Base-by-base conservation (phyloP, 2,888 invertebrate species). In the Leuctra nigra region DNA sequence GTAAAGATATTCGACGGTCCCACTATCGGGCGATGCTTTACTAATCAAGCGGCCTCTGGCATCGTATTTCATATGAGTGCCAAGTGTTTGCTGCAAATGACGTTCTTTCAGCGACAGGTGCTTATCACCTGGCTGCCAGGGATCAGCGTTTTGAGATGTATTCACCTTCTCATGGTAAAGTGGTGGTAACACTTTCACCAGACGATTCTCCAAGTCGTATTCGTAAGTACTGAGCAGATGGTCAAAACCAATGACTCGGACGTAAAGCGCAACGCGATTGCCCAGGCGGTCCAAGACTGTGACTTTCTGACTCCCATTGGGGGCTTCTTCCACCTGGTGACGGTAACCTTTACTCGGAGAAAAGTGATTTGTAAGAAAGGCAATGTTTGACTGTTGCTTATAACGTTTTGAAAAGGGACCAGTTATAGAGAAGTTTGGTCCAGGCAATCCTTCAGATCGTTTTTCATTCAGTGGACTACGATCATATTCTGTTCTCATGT, bases 171-270 rank as follows among this genome's bases (percentile, higher is more conserved):
- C 55, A 46, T 63, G 63, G 36, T 63, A 64, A 1, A 58, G 13
- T 41, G 64, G 64, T 4, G 64, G 64, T 1, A 64, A 39, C 7
- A 56, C 46, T 33, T 62, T 61, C 1, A 60, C n/a, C 4, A 62
- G 20, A 4, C 52, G 35, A 1, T 54, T 56, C 13, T 63, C 36
- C 1, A 38, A 41, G 33, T 63, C 53, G 23, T 61, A 60, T 20
- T 65, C 61, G 41, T 18, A 41, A 2, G 41, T 41, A 16, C 41
- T 41, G 18, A 41, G 6, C 29, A 20, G 4, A 11, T 16, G 14
- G 11, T 13, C 14, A 16, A 9, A 14, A 2, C 41, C 14, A 18
- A 20, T 16, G 4, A 16, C 13, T 4, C 18, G 41, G 9, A 16
- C 4, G 20, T 41, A 41, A 4, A 3, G 41, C 2, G 41, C 41